Evolutionary conservation across 2,797 vertebrate species (phyloP), one percentile per base, ranked within the genome.

Genomic region (Molossus molossus): DNA sequence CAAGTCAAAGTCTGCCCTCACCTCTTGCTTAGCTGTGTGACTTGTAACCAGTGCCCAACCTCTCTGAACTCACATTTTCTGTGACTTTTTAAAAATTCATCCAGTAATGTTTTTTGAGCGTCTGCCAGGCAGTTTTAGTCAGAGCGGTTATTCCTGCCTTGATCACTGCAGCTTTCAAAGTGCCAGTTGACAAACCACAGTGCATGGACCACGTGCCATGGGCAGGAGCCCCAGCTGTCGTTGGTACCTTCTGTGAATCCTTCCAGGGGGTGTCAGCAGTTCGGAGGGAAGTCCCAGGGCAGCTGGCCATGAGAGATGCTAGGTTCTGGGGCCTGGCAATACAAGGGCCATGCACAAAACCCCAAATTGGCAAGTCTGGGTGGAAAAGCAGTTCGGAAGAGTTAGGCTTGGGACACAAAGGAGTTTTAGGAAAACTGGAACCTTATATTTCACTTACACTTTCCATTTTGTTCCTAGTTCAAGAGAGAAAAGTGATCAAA

Each of bases 141-240:
- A 50, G 70, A 53, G 29, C 0, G 45, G 23, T 50, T 10, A 4
- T 53, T 65, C 57, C 37, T 12, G 9, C 33, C 64, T 18, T 33
- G 77, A 13, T 17, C 5, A 0, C 17, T 4, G 5, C 4, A 5
- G 15, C 18, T 62, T 23, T 62, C 29, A 1, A 6, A 13, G 72
- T 8, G 23, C 58, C 45, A 21, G 45, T 6, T 4, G 20, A n/a
- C 77, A 25, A 20, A 40, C 64, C 65, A 29, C 15, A 9, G 23
- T 2, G 33, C 23, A 25, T 3, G 6, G 64, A 18, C n/a, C 10
- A 1, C 2, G 0, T 0, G 14, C 23, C 8, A 18, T 65, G 5
- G 13, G 13, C 6, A 5, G 82, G 64, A 53, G 48, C 4, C 23
- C n/a, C 12, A 4, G 64, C 27, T 5, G 1, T 6, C 0, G 15